These are phyloP conservation scores for Dioctria linearis DNA, from an alignment of 2,888 invertebrate genomes.

Conservation along the genomic window DNA sequence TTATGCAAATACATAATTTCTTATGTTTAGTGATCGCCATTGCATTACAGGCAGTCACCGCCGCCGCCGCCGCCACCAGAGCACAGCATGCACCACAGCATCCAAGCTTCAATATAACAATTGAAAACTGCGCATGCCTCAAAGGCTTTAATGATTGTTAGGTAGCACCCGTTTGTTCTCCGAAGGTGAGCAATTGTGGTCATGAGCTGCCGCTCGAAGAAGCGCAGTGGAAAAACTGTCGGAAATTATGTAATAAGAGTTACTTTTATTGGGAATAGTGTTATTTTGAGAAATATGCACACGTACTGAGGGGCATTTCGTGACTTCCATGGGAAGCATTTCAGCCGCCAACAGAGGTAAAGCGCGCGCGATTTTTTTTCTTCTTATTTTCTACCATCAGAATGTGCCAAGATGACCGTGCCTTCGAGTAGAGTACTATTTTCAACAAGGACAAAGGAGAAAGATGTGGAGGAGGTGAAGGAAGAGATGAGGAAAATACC, in stretches of 20 bases:
- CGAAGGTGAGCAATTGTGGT: constrained; percentile 5
- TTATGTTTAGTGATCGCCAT: constrained; percentile 25
- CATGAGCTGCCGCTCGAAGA: constrained; percentile 21
- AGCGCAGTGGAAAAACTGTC: constrained; percentile 38
- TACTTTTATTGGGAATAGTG: constrained; percentile 51
- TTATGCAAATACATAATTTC: constrained; percentile 35
- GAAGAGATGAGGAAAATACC: no score
- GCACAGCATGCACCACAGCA: constrained; percentile 13
- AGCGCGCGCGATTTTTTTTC: not conserved
- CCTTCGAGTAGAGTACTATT: constrained; percentile 13
- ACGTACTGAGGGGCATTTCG: constrained; percentile 51
- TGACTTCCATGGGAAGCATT: constrained; percentile 50
- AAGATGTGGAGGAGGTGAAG: no score
- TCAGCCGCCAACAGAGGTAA: not conserved
- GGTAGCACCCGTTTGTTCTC: constrained; percentile 51
- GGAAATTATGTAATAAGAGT: constrained; percentile 54
- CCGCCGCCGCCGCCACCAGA: no score
- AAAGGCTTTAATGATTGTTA: constrained; percentile 38
- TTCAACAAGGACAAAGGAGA: no score
- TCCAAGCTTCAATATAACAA: constrained; percentile 11
- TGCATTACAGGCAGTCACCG: not conserved
- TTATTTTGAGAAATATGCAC: constrained; percentile 54
- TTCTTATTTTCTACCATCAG: not conserved
- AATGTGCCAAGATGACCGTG: constrained; percentile 47
- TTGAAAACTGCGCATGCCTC: constrained; percentile 46